Conservation (phyloP, 2,113 vertebrate species). For the Percina caprodes region DNA sequence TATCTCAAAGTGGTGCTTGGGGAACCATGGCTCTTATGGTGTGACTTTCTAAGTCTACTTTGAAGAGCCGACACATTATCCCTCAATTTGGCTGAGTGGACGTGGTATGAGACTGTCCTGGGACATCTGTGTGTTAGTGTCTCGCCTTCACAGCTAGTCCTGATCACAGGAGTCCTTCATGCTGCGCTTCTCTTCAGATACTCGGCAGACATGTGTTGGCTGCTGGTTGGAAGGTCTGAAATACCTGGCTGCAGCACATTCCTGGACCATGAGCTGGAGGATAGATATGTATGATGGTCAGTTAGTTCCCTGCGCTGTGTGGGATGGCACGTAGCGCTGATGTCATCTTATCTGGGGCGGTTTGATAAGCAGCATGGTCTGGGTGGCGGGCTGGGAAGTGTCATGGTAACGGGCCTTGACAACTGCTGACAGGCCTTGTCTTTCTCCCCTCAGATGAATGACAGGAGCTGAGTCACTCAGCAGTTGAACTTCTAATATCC, state of each 20-base stretch:
- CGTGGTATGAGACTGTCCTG: no score
- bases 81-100: no score
- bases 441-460: slow-evolving; percentile 37
- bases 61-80: no score
- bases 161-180: no score
- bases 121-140: no score
- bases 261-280: slow-evolving; percentile 18
- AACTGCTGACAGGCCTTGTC: slow-evolving; percentile 45
- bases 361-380: slow-evolving; percentile 45
- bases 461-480: slow-evolving; percentile 16
- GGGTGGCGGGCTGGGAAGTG: slow-evolving; percentile 38
- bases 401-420: slow-evolving; percentile 61
- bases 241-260: slow-evolving; percentile 18
- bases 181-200: not conserved
- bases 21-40: no score
- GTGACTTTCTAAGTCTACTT: no score
- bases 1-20: not conserved
- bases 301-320: slow-evolving; percentile 37
- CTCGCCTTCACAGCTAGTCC: no score
- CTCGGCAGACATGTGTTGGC: not conserved
- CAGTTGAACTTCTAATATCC: not conserved
- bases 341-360: slow-evolving; percentile 49
- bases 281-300: not conserved
- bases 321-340: slow-evolving; percentile 27
- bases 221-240: slow-evolving; percentile 19